A percentile compares a stretch with the other conserved stretches of the same genome.
phyloP scores from a whole-genome alignment of 2,888 invertebrate species.

The Tenthredo notha region DNA sequence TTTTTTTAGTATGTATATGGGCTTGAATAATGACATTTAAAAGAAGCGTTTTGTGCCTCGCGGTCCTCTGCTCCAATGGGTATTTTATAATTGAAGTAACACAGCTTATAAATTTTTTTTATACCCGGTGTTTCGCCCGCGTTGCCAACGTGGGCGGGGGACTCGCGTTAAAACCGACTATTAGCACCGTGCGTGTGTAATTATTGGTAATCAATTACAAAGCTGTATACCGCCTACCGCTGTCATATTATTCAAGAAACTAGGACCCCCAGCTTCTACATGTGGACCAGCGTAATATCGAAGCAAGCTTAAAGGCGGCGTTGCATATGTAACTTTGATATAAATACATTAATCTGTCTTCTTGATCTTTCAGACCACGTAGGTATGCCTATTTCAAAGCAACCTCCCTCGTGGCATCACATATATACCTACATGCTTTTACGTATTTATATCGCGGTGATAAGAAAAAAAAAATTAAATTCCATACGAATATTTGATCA shows the following conservation, averaged over 20 bases:
- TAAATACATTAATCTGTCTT: conserved; percentile 26
- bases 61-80: conserved; percentile 5
- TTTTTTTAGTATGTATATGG: neutral
- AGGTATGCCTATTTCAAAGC: neutral
- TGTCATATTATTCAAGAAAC: conserved; percentile 54
- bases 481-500: neutral
- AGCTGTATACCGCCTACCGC: conserved; percentile 52
- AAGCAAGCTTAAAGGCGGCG: neutral
- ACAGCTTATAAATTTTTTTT: conserved; percentile 50
- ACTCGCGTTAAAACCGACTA: conserved; percentile 51
- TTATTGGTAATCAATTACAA: conserved; percentile 55
- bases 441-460: neutral
- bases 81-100: conserved; percentile 45
- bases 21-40: neutral
- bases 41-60: neutral
- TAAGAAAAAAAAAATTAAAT: neutral
- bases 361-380: conserved; percentile 3
- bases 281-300: conserved; percentile 30
- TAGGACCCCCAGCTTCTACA: conserved; percentile 45
- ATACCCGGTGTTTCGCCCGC: conserved; percentile 26
- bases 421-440: neutral
- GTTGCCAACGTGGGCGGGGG: conserved; percentile 40
- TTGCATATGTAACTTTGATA: conserved; percentile 9
- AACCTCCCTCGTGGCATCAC: neutral
- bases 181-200: conserved; percentile 53